A percentile compares a stretch with the other conserved stretches of the same genome.
phyloP scores from a whole-genome alignment of 2,113 vertebrate species.

The Oncorhynchus mykiss region DNA sequence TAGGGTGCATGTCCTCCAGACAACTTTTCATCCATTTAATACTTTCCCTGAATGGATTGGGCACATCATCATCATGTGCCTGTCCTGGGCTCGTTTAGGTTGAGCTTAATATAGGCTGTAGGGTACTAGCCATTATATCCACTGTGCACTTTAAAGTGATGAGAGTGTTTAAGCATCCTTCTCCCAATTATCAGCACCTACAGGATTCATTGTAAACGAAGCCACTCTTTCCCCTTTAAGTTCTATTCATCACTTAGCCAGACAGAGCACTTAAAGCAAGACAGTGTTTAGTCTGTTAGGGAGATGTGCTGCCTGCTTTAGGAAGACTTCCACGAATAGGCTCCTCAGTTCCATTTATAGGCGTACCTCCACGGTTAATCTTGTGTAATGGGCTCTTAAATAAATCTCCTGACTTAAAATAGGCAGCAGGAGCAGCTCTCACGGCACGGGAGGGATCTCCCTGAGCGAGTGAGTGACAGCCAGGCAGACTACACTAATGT shows the following conservation, averaged over 20 bases:
- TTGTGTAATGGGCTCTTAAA: conserved; percentile 63
- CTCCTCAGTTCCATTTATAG: conserved; percentile 56
- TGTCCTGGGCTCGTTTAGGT: too few species aligned
- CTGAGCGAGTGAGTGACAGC: conserved; percentile 40
- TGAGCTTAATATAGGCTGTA: too few species aligned
- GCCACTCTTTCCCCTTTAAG: conserved; percentile 27
- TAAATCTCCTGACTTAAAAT: conserved; percentile 68
- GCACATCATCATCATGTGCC: conserved; percentile 2
- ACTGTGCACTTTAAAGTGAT: too few species aligned
- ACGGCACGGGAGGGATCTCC: conserved; percentile 28
- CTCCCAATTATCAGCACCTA: conserved; percentile 38
- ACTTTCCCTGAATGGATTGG: conserved; percentile 15
- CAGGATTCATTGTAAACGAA: conserved; percentile 48
- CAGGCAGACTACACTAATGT: too few species aligned
- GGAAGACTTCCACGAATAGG: conserved; percentile 55
- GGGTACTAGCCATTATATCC: too few species aligned
- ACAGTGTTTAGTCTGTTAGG: conserved; percentile 11
- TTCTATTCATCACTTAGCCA: conserved; percentile 42
- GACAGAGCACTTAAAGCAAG: conserved; percentile 32
- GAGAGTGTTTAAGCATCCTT: conserved; percentile 41
- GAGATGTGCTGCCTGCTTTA: not conserved
- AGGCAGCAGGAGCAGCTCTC: conserved; percentile 42
- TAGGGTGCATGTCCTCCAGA: conserved; percentile 9
- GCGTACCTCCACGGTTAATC: conserved; percentile 58
- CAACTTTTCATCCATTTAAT: conserved; percentile 8